Conservation (phyloP, 2,797 vertebrate genomes). For the Toxotes lorentzi region DNA sequence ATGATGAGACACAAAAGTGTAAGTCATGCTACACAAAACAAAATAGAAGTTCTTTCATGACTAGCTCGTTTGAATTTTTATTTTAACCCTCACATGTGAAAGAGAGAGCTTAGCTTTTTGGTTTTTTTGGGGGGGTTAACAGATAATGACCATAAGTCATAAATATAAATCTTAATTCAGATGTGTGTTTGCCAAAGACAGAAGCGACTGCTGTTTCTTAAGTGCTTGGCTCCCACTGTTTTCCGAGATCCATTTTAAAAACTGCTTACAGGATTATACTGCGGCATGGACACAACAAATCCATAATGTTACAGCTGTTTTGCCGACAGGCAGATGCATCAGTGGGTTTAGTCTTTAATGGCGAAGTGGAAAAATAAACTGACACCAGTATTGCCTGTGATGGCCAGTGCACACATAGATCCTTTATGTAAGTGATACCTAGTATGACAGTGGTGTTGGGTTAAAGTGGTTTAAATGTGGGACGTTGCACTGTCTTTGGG, state of each 20-base stretch:
- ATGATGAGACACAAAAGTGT: background rate
- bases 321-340: conserved; percentile 25
- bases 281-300: conserved; percentile 28
- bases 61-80: background rate
- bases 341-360: conserved; percentile 31
- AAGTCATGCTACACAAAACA: too few relatives aligned
- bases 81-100: too few relatives aligned
- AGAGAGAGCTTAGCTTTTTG: too few relatives aligned
- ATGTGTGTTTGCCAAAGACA: conserved; percentile 8
- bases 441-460: background rate
- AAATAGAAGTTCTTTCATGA: background rate
- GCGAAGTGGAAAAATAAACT: background rate
- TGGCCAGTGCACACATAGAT: background rate
- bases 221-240: conserved; percentile 24
- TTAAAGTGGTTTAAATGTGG: background rate
- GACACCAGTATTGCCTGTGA: conserved; percentile 2
- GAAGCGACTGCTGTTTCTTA: conserved; percentile 20
- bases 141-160: background rate
- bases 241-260: conserved; percentile 51
- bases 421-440: background rate
- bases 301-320: conserved; percentile 41
- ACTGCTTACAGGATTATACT: conserved; percentile 23
- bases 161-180: background rate
- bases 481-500: background rate
- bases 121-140: background rate